Percentiles rank a stretch among this genome's conserved stretches.
phyloP scores from a whole-genome alignment of 2,797 vertebrate genomes.

The Merluccius polli region DNA sequence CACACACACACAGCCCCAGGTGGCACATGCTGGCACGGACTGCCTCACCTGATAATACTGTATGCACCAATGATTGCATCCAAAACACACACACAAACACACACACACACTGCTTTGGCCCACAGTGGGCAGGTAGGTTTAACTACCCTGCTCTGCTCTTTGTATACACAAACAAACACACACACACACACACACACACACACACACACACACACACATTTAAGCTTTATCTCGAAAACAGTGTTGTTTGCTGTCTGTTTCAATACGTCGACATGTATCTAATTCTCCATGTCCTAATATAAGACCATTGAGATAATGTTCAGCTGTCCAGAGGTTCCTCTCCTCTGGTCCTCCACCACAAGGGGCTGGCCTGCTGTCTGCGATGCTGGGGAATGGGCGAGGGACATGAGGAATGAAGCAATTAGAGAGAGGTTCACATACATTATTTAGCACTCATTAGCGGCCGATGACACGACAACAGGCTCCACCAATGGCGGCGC shows the following conservation, averaged over 20 bases:
- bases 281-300: background rate
- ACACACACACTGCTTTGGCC: constrained; percentile 20
- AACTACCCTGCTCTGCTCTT: constrained; percentile 28
- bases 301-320: background rate
- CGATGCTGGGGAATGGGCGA: constrained; percentile 73
- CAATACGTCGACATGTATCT: background rate
- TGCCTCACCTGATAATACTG: constrained; percentile 61
- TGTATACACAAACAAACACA: constrained; percentile 13
- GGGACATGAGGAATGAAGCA: constrained; percentile 82
- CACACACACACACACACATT: too few species aligned
- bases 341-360: background rate
- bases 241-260: background rate
- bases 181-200: background rate
- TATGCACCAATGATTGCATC: constrained; percentile 45
- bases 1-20: constrained; percentile 62
- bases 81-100: background rate
- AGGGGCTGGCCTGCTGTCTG: constrained; percentile 67
- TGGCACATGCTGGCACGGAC: constrained; percentile 61
- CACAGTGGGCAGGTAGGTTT: constrained; percentile 35
- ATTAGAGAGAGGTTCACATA: constrained; percentile 79
- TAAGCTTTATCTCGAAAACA: background rate
- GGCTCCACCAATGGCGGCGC: constrained; percentile 77
- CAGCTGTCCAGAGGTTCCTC: background rate
- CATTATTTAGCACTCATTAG: constrained; percentile 86
- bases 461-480: constrained; percentile 77